Base-by-base conservation (phyloP, 1,140 invertebrate species). In the Helicoverpa zea region DNA sequence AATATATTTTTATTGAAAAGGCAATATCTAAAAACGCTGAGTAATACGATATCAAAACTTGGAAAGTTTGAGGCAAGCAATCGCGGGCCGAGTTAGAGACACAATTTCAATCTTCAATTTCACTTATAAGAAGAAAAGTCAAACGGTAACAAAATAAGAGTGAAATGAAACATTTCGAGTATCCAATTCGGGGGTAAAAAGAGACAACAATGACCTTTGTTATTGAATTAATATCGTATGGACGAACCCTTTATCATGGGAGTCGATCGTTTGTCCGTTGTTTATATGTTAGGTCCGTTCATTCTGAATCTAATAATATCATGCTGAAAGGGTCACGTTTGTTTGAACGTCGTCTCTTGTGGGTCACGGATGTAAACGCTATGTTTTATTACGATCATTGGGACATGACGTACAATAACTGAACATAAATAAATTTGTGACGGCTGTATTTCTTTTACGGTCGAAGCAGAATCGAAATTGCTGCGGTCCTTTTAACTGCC, bases 211-310 rank as follows among this genome's bases (percentile, higher is more conserved):
- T 56, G 70, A 80, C 70, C 56, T 66, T 68, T 80, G 59, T 88
- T 90, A 92, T 92, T 89, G 84, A 88, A 92, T 92, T 92, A 91
- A 88, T 88, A 88, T 88, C 85, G 84, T 87, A 86, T 87, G 86
- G 86, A 64, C 81, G 85, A 87, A 64, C 86, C 85, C 82, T 90
- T 90, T 92, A 89, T 89, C 83, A 86, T 86, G 85, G 83, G 82
- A 90, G 85, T 89, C 88, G 87, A 89, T 91, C 87, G 89, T 89
- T 91, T 89, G 89, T 89, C 47, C 84, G 81, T 87, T 90, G 86
- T 92, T 91, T 92, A 90, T 90, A 83, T 56, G 58, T 75, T 75
- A 75, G n/a, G 16, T 87, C 88, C 87, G 84, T 90, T 88, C 86
- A 88, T 90, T 85, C 80, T 63, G 77, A 90, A 91, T 90, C 86